Evolutionary conservation across 2,113 vertebrate genomes (phyloP), one percentile per base, ranked within the genome.

Genomic region (Pungitius pungitius): DNA sequence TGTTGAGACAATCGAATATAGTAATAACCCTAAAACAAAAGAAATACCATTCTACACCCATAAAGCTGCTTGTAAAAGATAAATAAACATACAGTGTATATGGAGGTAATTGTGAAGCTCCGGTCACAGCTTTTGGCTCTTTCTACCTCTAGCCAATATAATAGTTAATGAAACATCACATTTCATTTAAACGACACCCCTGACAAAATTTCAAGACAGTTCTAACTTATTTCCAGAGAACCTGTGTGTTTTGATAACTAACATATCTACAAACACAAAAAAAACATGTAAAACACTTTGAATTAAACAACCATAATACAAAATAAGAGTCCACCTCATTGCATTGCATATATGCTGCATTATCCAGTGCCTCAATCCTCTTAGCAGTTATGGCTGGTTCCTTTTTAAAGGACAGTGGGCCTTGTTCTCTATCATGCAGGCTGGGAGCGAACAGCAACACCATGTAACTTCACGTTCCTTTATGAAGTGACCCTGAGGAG

Each of bases 401-500:
- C 64, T 81, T 55, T 7, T 66, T 63, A 13, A 51, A 76, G 45
- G 60, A 80, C 80, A 62, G 75, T 70, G 60, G 66, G 76, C 49
- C 43, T 71, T 58, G 64, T 80, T 82, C 62, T 69, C 60, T 37
- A 22, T 43, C 51, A 20, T 83, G 63, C 57, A 26, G 72, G 56
- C 63, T 49, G 68, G 60, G 67, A 47, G 45, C 20, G 59, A 30
- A 27, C n/a, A 14, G 47, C 58, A 80, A 55, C 27, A 43, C 18
- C 77, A 5, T 5, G 63, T n/a, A 6, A 86, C 83, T 94, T 93
- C 94, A 96, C 90, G 94, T 95, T 93, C 94, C 95, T 95, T 96
- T 96, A 89, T 93, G 94, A 84, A 95, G 93, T 90, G 95, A 96
- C 93, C 95, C 95, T 90, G 93, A 95, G 89, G 93, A 95, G 76